phyloP scores from a whole-genome alignment of 2,797 vertebrate species.

The Adrianichthys oophorus region DNA sequence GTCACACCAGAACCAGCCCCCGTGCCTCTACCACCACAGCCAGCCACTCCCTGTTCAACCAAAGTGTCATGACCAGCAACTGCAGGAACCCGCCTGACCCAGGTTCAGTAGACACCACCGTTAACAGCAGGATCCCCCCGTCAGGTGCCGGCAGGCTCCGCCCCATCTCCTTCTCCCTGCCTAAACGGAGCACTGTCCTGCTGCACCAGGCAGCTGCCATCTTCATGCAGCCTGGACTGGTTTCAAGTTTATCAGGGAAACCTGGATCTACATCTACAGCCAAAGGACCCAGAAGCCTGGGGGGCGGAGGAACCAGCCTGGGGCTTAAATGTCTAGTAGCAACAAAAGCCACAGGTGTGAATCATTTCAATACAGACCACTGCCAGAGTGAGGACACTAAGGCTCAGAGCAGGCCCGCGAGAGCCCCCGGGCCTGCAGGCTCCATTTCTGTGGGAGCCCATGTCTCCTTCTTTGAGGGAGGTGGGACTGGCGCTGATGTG shows the following conservation, averaged over 20 bases:
- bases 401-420: constrained; percentile 24
- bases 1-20: constrained; percentile 4
- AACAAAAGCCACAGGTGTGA: constrained; percentile 12
- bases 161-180: constrained; percentile 70
- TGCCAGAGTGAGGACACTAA: constrained; percentile 40
- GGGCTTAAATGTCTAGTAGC: constrained; percentile 31
- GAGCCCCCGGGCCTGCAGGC: background rate
- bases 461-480: constrained; percentile 43
- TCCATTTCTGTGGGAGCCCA: constrained; percentile 21
- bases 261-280: constrained; percentile 15
- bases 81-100: background rate
- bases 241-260: constrained; percentile 36
- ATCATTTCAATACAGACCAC: constrained; percentile 42
- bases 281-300: constrained; percentile 38
- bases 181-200: constrained; percentile 69
- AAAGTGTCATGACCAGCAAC: constrained; percentile 12
- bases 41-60: constrained; percentile 10
- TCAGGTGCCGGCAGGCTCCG: constrained; percentile 43
- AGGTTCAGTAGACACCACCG: background rate
- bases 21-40: background rate
- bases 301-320: constrained; percentile 25
- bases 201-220: constrained; percentile 70
- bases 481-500: constrained; percentile 38
- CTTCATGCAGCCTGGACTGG: constrained; percentile 62
- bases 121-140: background rate